These are phyloP conservation scores for Anarsia innoxiella DNA, from an alignment of 2,888 invertebrate species.

Conservation along the genomic window DNA sequence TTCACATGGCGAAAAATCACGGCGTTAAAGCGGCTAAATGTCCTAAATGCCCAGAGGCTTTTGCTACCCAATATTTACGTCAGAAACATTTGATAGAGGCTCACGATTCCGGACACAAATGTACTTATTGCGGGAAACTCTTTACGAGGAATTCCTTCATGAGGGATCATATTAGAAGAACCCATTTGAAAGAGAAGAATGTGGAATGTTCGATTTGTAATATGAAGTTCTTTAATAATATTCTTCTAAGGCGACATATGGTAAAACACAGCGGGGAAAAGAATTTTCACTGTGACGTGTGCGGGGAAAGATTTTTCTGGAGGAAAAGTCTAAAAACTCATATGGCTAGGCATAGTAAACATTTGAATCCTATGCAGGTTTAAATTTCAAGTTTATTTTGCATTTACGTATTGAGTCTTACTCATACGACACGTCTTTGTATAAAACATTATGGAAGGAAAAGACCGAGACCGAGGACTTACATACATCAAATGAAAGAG, in stretches of 20 bases:
- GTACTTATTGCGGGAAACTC: slow-evolving; percentile 55
- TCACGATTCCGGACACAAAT: slow-evolving; percentile 63
- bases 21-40: slow-evolving; percentile 65
- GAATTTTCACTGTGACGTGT: slow-evolving; percentile 76
- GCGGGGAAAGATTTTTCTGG: slow-evolving; percentile 76
- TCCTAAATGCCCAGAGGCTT: slow-evolving; percentile 56
- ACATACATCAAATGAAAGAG: no score
- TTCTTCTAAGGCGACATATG: slow-evolving; percentile 57
- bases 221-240: slow-evolving; percentile 65
- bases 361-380: slow-evolving; percentile 28
- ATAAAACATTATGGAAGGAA: neutral
- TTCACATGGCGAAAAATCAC: slow-evolving; percentile 65
- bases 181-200: slow-evolving; percentile 63
- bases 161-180: slow-evolving; percentile 55
- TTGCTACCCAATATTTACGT: slow-evolving; percentile 68
- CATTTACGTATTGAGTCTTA: no score
- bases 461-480: no score
- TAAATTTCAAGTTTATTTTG: no score
- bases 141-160: slow-evolving; percentile 60
- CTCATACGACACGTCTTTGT: no score
- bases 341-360: slow-evolving; percentile 57
- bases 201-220: slow-evolving; percentile 60
- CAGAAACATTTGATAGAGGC: slow-evolving; percentile 72
- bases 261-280: slow-evolving; percentile 70
- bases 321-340: slow-evolving; percentile 77